These are phyloP conservation scores for Sebastes reedi DNA, from an alignment of 2,797 vertebrate species.

Conservation along the genomic window DNA sequence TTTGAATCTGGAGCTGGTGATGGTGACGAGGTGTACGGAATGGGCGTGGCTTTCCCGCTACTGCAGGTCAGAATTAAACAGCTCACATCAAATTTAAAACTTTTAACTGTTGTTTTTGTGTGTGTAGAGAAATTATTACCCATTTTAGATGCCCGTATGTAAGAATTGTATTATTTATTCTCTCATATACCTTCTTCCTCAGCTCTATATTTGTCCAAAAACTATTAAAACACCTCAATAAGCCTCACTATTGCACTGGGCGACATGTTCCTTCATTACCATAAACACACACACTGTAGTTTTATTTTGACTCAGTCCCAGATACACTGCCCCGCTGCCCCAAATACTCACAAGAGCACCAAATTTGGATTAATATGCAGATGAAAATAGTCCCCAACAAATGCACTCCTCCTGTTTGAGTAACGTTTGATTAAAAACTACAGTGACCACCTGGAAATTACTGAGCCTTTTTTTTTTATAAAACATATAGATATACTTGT, in stretches of 20 bases:
- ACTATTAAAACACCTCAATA: background rate
- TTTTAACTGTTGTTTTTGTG: background rate
- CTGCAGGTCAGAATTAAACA: constrained; percentile 70
- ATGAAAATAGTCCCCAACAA: background rate
- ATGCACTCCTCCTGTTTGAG: background rate
- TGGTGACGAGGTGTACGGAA: constrained; percentile 46
- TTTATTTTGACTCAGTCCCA: background rate
- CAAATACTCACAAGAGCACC: background rate
- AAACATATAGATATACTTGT: background rate
- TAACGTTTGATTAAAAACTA: background rate
- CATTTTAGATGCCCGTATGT: background rate
- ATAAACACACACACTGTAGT: background rate
- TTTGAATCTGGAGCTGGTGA: constrained; percentile 75
- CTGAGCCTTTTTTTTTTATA: background rate
- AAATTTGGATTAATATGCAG: background rate
- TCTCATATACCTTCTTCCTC: background rate
- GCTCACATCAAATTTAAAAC: background rate
- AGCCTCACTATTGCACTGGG: background rate
- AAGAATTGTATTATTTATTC: background rate
- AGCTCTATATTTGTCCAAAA: background rate
- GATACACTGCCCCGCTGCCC: background rate
- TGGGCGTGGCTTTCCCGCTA: constrained; percentile 79
- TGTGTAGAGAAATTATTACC: background rate
- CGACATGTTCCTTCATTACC: background rate
- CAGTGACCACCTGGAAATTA: background rate